Evolutionary conservation across 2,113 vertebrate genomes (phyloP), one percentile per base, ranked within the genome.

Genomic region (Cyphomyrus discorhynchus): DNA sequence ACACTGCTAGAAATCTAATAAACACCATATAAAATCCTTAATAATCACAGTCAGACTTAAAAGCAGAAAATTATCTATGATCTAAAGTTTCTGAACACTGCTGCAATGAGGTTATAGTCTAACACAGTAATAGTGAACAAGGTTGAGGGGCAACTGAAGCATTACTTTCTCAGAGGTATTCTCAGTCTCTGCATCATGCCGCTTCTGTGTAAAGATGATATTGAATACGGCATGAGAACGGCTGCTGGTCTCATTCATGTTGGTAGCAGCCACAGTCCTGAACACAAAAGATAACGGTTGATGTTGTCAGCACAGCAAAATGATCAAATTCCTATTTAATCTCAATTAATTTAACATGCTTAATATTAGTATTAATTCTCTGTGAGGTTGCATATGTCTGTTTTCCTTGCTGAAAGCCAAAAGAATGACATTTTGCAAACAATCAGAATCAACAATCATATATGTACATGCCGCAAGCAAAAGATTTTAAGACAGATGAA

Each of bases 221-320:
- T 99, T 99, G 94, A 99, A 99, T 82, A 99, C 98, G 0, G 98
- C 98, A 0, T 99, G 98, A 17, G 98, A 99, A 90, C 98, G 97
- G 92, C 98, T 99, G 95, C 98, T 99, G 89, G 98, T 98, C 95
- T 99, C 98, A 0, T 99, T 99, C 98, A 99, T 99, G 96, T 99
- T 99, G 7, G 98, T 99, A 82, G 98, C 98, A 1, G 98, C 98
- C 94, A 99, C 98, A 0, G 98, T 99, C 93, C 98, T 99, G 94
- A 2, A 8, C 91, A 83, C 5, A 89, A 58, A 13, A 35, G 9
- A 39, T 6, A 47, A 10, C 24, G 5, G 70, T 31, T 24, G 49
- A 50, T 46, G 80, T 21, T 83, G 39, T 83, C 35, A 83, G 42
- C 17, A 24, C 11, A 47, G 46, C n/a, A 86, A n/a, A 86, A 86